Base-by-base conservation (phyloP, 2,797 vertebrate species). In the Halcyon leucocephala region DNA sequence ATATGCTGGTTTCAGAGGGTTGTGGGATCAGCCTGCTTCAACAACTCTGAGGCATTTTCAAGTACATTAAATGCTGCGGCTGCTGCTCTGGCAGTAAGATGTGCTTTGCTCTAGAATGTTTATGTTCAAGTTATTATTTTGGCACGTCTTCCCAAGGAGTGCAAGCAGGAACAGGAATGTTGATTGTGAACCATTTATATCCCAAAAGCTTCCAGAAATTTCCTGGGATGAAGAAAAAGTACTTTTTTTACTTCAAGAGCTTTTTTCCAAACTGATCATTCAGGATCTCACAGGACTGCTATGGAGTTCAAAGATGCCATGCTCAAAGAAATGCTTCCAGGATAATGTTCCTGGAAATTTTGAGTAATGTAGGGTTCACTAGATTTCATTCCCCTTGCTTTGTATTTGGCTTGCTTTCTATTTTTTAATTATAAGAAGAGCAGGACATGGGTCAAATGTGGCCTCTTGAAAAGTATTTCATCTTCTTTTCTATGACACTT, bases 101-200 rank as follows among this genome's bases (percentile, higher is more conserved):
- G 62, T 26, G 3, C 80, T 90, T 96, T 86, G 82, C 88, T 1
- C 19, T 57, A 64, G 67, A 93, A 80, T 85, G 93, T 95, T 97
- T 86, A 54, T 82, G 33, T 77, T 96, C 91, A 13, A 13, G 83
- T 95, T 90, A 90, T 74, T 93, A 70, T 89, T 93, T 93, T 96
- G 94, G 96, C 95, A 69, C n/a, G 3, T 90, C 66, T 90, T 83
- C 64, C 64, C 0, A 10, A 85, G 26, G 83, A 89, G 44, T 57
- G 67, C 94, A 91, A 74, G 95, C 67, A 86, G 74, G 44, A 95
- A 91, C 90, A 95, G 44, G 94, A 94, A 71, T 77, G 85, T 81
- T 93, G 87, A 89, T 95, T 93, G 89, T 82, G 94, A 92, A 39
- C 64, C 20, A 0, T 42, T 74, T 82, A 31, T 64, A 33, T 42